These are phyloP conservation scores for Hypolimnas misippus DNA, from an alignment of 2,888 invertebrate species.

Conservation along the genomic window DNA sequence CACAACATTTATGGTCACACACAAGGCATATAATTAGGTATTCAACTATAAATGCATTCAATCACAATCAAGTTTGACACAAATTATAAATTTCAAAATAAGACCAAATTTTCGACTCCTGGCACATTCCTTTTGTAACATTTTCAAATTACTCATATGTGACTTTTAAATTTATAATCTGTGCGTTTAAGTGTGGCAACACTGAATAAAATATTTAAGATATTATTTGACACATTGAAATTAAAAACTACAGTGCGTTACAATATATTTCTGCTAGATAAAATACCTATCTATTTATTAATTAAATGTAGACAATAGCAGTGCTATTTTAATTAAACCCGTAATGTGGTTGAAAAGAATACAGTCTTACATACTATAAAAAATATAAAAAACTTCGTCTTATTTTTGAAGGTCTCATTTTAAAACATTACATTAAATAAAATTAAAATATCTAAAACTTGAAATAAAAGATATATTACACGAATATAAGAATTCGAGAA, in stretches of 20 bases:
- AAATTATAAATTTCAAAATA: neutral
- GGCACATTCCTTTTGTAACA: too few species aligned
- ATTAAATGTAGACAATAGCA: neutral
- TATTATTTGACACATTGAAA: neutral
- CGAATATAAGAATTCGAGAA: neutral
- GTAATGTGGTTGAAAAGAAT: neutral
- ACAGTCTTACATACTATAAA: neutral
- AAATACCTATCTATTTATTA: neutral
- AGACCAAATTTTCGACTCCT: neutral
- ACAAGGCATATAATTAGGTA: slow-evolving; percentile 43
- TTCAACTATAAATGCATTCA: slow-evolving; percentile 17
- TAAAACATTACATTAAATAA: too few species aligned
- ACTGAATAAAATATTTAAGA: neutral
- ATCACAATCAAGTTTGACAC: neutral
- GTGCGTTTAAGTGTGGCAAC: neutral
- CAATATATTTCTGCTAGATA: slow-evolving; percentile 1
- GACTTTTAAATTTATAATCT: neutral
- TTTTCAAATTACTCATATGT: neutral
- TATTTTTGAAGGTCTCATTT: too few species aligned
- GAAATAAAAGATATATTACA: neutral
- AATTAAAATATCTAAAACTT: too few species aligned
- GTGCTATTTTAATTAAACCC: too few species aligned
- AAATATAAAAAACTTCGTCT: neutral
- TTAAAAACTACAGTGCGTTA: neutral
- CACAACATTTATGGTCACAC: slow-evolving; percentile 59